Evolutionary conservation across 2,113 vertebrate species (phyloP).

Genomic region (Leiothrix lutea): DNA sequence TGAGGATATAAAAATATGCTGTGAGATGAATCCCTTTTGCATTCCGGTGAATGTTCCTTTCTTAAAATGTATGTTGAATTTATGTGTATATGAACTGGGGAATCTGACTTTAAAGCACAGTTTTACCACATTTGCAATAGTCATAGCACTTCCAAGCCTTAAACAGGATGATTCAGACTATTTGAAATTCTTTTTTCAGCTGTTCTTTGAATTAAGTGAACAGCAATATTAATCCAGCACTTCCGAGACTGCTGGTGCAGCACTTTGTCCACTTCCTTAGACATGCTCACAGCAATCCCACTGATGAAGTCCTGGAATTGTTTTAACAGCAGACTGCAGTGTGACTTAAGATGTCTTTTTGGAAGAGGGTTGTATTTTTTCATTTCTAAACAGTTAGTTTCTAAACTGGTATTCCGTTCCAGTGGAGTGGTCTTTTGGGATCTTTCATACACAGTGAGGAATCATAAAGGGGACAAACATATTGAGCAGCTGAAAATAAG

Average conservation of each 20-base stretch:
- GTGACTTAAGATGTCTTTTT: not conserved
- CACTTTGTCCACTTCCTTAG: conserved; percentile 44
- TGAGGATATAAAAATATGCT: not conserved
- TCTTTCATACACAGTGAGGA: not conserved
- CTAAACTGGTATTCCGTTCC: not conserved
- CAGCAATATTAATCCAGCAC: not conserved
- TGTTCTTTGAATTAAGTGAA: conserved; percentile 54
- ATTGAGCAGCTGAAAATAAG: not conserved
- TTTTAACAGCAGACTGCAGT: conserved; percentile 46
- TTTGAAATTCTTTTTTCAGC: conserved; percentile 43
- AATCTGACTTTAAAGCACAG: not conserved
- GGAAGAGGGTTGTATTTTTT: not conserved
- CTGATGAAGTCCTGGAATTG: conserved; percentile 23
- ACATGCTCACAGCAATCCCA: conserved; percentile 1
- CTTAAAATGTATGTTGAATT: not conserved
- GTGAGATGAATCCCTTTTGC: not conserved
- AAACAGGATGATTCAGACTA: not conserved
- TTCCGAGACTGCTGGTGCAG: conserved; percentile 44
- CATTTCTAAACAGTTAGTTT: conserved; percentile 12
- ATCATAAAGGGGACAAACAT: not conserved
- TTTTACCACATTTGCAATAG: not conserved
- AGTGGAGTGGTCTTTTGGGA: not conserved
- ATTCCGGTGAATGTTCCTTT: not conserved
- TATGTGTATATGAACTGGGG: not conserved
- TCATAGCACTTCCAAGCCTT: not conserved